Conservation (phyloP, 53 echinoderm and acorn worm genomes). For the Henricia sp. region DNA sequence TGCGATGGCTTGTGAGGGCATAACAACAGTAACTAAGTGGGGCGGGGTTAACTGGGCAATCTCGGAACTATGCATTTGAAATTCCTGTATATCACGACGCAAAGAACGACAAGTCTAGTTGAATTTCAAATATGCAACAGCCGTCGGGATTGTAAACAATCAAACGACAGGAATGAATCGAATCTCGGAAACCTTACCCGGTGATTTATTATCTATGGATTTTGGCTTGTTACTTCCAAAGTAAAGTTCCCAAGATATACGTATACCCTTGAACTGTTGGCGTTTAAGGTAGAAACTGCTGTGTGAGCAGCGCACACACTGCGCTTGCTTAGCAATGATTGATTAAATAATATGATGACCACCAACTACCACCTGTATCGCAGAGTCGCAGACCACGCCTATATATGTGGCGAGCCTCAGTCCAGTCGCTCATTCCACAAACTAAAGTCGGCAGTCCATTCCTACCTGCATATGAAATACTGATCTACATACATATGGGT, state of each 20-base stretch:
- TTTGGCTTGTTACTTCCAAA: neutral
- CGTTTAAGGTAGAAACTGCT: neutral
- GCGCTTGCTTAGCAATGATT: neutral
- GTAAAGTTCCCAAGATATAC: neutral
- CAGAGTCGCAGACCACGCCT: constrained; percentile 1
- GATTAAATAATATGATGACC: neutral
- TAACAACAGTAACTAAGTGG: too few species aligned
- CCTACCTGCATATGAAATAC: too few species aligned
- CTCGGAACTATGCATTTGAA: too few species aligned
- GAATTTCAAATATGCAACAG: neutral
- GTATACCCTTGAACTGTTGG: neutral
- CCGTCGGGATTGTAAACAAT: neutral
- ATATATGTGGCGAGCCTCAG: neutral
- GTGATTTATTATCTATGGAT: constrained; percentile 1
- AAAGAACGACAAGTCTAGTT: too few species aligned
- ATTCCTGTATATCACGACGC: too few species aligned
- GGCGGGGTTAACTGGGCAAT: too few species aligned
- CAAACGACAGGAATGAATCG: neutral
- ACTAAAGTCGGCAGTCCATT: too few species aligned
- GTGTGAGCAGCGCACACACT: neutral
- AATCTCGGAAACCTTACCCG: neutral
- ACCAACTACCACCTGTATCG: neutral
- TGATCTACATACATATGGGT: too few species aligned
- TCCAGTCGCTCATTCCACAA: constrained; percentile 2
- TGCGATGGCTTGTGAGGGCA: too few species aligned